These are phyloP conservation scores for Drosophila kikkawai DNA, from an alignment of 1,140 invertebrate genomes.

Conservation along the genomic window DNA sequence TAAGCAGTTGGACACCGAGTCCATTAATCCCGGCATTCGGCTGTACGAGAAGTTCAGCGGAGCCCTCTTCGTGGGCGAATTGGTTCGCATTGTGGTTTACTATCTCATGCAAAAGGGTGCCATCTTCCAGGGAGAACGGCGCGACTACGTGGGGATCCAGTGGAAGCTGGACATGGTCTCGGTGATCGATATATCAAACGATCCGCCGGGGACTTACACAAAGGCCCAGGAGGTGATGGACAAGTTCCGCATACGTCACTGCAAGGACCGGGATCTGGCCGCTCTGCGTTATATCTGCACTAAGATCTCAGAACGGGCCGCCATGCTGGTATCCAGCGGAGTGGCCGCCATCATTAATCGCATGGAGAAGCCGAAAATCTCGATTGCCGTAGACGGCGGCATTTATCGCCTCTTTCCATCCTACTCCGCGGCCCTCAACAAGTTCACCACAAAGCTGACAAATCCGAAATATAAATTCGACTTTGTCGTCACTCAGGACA, in stretches of 20 bases:
- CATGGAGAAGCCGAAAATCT: slow-evolving; percentile 94
- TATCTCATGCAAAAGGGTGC: slow-evolving; percentile 50
- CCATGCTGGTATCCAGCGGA: slow-evolving; percentile 95
- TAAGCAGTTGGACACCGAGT: slow-evolving; percentile 91
- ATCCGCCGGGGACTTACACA: slow-evolving; percentile 91
- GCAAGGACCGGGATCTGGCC: slow-evolving; percentile 93
- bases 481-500: slow-evolving; percentile 56
- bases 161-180: slow-evolving; percentile 95
- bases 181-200: slow-evolving; percentile 96
- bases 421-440: slow-evolving; percentile 39
- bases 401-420: slow-evolving; percentile 97
- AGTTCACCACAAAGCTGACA: slow-evolving; percentile 5
- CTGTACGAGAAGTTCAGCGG: slow-evolving; percentile 97
- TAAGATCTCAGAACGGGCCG: slow-evolving; percentile 94
- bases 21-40: slow-evolving; percentile 91
- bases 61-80: slow-evolving; percentile 95
- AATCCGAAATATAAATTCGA: slow-evolving; percentile 34
- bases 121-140: slow-evolving; percentile 43
- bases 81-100: slow-evolving; percentile 86
- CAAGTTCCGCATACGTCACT: slow-evolving; percentile 92
- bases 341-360: slow-evolving; percentile 92
- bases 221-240: slow-evolving; percentile 95
- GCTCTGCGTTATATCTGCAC: slow-evolving; percentile 96
- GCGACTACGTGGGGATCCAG: slow-evolving; percentile 50
- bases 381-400: slow-evolving; percentile 99